Base-by-base conservation (phyloP, 2,113 vertebrate genomes). In the pig (Sus scrofa) region DNA sequence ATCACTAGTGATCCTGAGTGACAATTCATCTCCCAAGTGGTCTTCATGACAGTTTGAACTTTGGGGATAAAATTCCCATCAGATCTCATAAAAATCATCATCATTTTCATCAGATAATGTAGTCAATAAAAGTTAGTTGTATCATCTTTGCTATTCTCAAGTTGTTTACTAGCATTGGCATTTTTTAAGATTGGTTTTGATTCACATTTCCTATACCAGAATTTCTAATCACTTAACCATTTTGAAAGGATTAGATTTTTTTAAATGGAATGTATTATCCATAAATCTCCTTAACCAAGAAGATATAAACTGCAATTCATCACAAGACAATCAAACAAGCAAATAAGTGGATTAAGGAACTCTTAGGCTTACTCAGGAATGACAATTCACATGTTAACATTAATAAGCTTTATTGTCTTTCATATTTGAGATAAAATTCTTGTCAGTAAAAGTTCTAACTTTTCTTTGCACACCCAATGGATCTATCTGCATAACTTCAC, bases 211-310 rank as follows among this genome's bases (percentile, higher is more conserved):
- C 75, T 93, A 52, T 79, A 91, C n/a, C 37, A 94, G 79, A 95
- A 95, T 91, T 97, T 93, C 97, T 97, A 96, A 96, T 95, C 88
- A 91, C 62, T 93, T 96, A 95, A 87, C 95, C 68, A 89, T 97
- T 98, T 93, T 86, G 68, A 30, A 78, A 93, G 86, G 83, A 96
- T 98, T 97, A 93, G 62, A 56, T 73, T 60, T 89, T 89, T 91
- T 95, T 83, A 44, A 94, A 94, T 95, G 88, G 71, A 94, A 96
- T 95, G 30, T 74, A 89, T 93, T 95, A 95, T 91, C 93, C 75
- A 89, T 91, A 96, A 96, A 95, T 97, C 83, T 88, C 96, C 44
- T 91, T 96, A 97, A 86, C 92, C 83, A 94, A 71, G 58, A 95
- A 75, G 70, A 95, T 70, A 89, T 70, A 95, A 95, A 84, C 22